Evolutionary conservation across 2,797 vertebrate genomes (phyloP), one percentile per base, ranked within the genome.

Genomic region (Mormyrops boulengeri): DNA sequence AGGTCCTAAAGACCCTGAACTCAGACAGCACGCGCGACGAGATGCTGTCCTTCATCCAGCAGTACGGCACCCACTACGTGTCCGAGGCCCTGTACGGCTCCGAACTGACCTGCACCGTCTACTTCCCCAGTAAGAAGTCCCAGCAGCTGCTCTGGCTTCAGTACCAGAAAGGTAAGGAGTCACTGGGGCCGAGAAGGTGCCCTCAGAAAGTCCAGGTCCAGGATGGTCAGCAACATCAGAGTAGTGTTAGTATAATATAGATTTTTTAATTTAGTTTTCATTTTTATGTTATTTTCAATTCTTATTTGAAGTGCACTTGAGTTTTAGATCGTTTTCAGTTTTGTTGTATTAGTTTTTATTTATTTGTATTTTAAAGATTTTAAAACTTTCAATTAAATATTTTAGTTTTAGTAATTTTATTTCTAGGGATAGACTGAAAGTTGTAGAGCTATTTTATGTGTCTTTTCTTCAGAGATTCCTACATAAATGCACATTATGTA

Each of bases 61-160:
- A 97, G 84, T 99, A 97, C 0, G 99, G 98, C 91, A 98, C 97
- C 85, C 98, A 99, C 93, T 99, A 99, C 90, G 95, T 99, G 0
- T 97, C 98, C 0, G 99, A 99, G 93, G 98, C 97, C 0, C 96
- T 99, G 17, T 99, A 98, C 0, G 99, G 99, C 88, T 99, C 98
- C 0, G 98, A 99, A 94, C 98, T 99, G 93, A 98, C 96, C 94
- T 99, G 99, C 94, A 96, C 95, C 94, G 98, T 99, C 94, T 97
- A 97, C 94, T 99, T 99, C 92, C 98, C 99, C 94, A 99, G 97
- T 95, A 99, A 99, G 96, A 99, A 98, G 94, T 95, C 97, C 47
- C 99, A 99, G 95, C 99, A 99, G 95, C 99, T 99, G 94, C 97
- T 99, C 85, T 99, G 99, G 99, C 96, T 99, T 38, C 99, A 99